Evolutionary conservation across 2,888 invertebrate species (phyloP).

Genomic region (Eristalinus aeneus): DNA sequence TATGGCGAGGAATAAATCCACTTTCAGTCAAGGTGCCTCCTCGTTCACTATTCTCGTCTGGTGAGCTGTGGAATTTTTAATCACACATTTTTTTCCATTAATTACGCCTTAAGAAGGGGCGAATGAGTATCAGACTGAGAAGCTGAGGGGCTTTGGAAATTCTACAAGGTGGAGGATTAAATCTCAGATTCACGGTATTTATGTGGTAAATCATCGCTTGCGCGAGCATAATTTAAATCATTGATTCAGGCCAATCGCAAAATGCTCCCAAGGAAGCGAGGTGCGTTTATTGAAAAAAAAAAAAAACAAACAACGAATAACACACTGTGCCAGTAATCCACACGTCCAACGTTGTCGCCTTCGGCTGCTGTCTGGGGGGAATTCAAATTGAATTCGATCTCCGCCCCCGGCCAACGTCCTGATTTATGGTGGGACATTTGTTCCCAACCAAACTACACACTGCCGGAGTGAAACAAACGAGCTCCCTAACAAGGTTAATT

Average conservation of each 20-base stretch:
- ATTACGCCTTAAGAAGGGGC: conserved; percentile 74
- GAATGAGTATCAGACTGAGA: background rate
- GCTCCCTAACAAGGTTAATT: conserved; percentile 80
- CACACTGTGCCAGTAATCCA: background rate
- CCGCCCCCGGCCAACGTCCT: conserved; percentile 56
- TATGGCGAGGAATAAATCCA: conserved; percentile 56
- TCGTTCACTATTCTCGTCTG: background rate
- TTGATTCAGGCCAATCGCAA: conserved; percentile 9
- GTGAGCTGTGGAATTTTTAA: conserved; percentile 77
- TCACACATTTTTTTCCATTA: conserved; percentile 79
- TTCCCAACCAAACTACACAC: conserved; percentile 52
- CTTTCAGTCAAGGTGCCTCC: conserved; percentile 5
- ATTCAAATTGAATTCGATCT: conserved; percentile 77
- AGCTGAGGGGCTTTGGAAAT: background rate
- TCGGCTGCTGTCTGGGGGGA: conserved; percentile 65
- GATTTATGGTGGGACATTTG: conserved; percentile 71
- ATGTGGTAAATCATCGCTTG: conserved; percentile 29
- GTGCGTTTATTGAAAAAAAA: conserved; percentile 8
- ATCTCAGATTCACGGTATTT: conserved; percentile 24
- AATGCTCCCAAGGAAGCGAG: background rate
- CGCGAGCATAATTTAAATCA: background rate
- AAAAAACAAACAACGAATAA: background rate
- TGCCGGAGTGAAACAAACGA: conserved; percentile 75
- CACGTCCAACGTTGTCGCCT: conserved; percentile 33
- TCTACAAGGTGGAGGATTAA: conserved; percentile 9